Conservation (phyloP, 2,888 invertebrate species). For the Xanthia togata region DNA sequence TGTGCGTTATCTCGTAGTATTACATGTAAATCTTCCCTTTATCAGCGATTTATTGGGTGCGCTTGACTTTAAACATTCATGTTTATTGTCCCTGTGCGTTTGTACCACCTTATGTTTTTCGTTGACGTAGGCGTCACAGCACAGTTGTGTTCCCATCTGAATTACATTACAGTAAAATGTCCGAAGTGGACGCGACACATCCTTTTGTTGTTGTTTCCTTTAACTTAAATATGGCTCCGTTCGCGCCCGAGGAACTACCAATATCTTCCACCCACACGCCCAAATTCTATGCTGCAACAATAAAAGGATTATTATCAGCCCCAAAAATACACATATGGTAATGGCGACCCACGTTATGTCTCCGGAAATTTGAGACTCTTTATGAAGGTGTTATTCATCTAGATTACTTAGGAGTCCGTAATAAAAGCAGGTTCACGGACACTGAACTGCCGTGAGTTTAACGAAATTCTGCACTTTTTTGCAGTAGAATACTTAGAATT, state of each 20-base stretch:
- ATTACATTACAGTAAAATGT: slow-evolving; percentile 79
- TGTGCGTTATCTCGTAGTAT: slow-evolving; percentile 80
- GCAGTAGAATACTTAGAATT: slow-evolving; percentile 83
- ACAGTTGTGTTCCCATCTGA: slow-evolving; percentile 80
- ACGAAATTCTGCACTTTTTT: slow-evolving; percentile 87
- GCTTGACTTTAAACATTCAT: slow-evolving; percentile 82
- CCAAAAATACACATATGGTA: slow-evolving; percentile 79
- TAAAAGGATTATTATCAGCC: slow-evolving; percentile 79
- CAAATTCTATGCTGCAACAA: slow-evolving; percentile 82
- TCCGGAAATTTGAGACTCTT: slow-evolving; percentile 80
- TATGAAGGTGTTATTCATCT: slow-evolving; percentile 86
- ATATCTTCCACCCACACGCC: slow-evolving; percentile 83
- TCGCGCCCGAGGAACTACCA: slow-evolving; percentile 74
- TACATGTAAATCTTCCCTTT: slow-evolving; percentile 83
- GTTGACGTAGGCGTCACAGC: slow-evolving; percentile 86
- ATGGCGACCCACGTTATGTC: slow-evolving; percentile 81
- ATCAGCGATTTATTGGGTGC: slow-evolving; percentile 87
- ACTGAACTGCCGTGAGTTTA: slow-evolving; percentile 76
- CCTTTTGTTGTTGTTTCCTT: slow-evolving; percentile 78
- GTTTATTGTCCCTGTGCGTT: slow-evolving; percentile 80
- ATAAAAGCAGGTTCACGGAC: slow-evolving; percentile 85
- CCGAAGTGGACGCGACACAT: slow-evolving; percentile 73
- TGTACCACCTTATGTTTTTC: slow-evolving; percentile 79
- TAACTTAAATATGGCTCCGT: slow-evolving; percentile 72
- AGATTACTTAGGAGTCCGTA: slow-evolving; percentile 82